phyloP scores from a whole-genome alignment of 2,113 vertebrate genomes.

The Spea multiplicata region DNA sequence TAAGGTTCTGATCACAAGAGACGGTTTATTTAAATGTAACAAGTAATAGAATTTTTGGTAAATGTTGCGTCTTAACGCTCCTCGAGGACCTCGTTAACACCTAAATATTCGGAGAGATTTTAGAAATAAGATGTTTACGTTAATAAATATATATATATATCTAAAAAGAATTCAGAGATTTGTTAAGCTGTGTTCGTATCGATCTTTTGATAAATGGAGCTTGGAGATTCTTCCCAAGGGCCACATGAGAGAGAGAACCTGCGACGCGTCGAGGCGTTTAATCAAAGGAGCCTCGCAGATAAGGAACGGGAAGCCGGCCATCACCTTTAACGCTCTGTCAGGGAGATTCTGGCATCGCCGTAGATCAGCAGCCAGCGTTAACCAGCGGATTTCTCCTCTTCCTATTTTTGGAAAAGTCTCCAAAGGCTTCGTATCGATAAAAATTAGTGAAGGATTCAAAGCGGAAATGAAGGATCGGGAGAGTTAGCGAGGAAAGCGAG shows the following conservation, averaged over 20 bases:
- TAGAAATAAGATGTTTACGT: no score
- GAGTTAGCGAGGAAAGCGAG: not conserved
- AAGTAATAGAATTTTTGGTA: no score
- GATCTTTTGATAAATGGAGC: slow-evolving; percentile 18
- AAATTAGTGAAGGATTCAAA: not conserved
- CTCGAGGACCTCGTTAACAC: no score
- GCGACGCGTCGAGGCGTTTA: not conserved
- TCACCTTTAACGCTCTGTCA: not conserved
- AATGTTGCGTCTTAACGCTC: no score
- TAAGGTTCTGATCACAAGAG: no score
- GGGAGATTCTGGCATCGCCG: not conserved
- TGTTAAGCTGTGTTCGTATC: not conserved
- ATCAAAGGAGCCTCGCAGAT: slow-evolving; percentile 3
- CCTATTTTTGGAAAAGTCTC: not conserved
- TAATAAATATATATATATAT: no score
- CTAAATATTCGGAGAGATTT: no score
- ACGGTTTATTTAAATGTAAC: no score
- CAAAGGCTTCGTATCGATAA: not conserved
- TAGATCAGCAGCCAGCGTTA: not conserved
- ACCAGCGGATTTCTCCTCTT: not conserved
- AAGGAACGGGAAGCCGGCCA: slow-evolving; percentile 8
- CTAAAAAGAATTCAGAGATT: no score
- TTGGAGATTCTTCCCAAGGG: not conserved
- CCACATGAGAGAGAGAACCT: no score
- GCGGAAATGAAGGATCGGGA: not conserved